These are phyloP conservation scores for Lasioglossum calceatum DNA, from an alignment of 2,888 invertebrate genomes.

Conservation along the genomic window DNA sequence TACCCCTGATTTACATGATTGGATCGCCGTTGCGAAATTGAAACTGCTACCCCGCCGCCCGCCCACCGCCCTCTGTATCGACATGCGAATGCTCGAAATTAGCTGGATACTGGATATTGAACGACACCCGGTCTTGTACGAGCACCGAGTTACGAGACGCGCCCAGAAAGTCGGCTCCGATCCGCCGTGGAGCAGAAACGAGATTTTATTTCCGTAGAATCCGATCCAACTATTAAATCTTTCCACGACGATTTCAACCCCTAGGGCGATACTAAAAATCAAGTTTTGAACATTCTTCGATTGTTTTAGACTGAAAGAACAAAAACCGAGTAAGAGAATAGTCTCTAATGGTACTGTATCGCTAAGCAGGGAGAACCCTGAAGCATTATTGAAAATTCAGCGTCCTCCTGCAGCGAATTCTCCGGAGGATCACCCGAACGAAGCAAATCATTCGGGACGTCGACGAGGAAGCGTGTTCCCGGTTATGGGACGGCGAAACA, in stretches of 20 bases:
- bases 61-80: conserved; percentile 62
- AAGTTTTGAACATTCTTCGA: neutral
- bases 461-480: conserved; percentile 58
- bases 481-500: conserved; percentile 46
- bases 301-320: too few species aligned
- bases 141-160: conserved; percentile 38
- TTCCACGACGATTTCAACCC: neutral
- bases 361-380: neutral
- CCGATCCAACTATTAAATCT: neutral
- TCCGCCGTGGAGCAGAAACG: neutral
- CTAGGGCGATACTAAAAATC: neutral
- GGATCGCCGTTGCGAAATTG: conserved; percentile 84
- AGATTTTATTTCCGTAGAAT: neutral
- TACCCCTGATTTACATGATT: conserved; percentile 84
- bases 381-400: neutral
- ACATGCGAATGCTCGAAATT: conserved; percentile 67
- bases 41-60: conserved; percentile 74
- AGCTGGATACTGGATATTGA: conserved; percentile 47
- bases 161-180: neutral
- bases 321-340: neutral
- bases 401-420: neutral
- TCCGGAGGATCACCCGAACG: neutral
- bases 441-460: conserved; percentile 76
- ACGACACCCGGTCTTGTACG: conserved; percentile 25
- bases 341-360: neutral